Percentiles rank a stretch among this genome's conserved stretches.
Conservation (phyloP, 2,797 vertebrate genomes). For the Myotis daubentonii region DNA sequence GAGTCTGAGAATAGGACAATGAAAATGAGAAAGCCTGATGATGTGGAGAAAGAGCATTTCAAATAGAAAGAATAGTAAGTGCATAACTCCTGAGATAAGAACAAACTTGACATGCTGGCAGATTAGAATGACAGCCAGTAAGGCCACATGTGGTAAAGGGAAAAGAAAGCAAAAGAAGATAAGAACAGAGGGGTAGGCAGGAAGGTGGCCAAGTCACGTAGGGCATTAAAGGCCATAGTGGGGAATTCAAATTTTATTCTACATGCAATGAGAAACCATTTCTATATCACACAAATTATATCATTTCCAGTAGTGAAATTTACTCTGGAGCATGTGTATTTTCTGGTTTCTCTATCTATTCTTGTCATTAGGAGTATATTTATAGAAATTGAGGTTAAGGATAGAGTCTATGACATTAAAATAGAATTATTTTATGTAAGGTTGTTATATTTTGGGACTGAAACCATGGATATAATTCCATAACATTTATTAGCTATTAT, state of each 20-base stretch:
- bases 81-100: not conserved
- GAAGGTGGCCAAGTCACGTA: not conserved
- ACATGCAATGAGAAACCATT: not conserved
- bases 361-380: slow-evolving; percentile 20
- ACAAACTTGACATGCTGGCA: not conserved
- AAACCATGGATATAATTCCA: slow-evolving; percentile 12
- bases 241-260: slow-evolving; percentile 16
- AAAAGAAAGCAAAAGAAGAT: slow-evolving; percentile 8
- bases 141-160: not conserved
- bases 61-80: not conserved
- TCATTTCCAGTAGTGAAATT: not conserved
- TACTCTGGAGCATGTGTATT: slow-evolving; percentile 30
- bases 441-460: slow-evolving; percentile 50
- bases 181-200: not conserved
- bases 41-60: slow-evolving; percentile 30
- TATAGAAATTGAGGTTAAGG: slow-evolving; percentile 9
- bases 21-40: slow-evolving; percentile 28
- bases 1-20: not conserved
- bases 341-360: slow-evolving; percentile 9
- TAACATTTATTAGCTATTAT: slow-evolving; percentile 20
- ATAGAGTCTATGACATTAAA: slow-evolving; percentile 1
- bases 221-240: not conserved
- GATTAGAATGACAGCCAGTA: not conserved
- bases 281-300: not conserved
- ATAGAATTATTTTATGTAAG: slow-evolving; percentile 20